These are phyloP conservation scores for Semnornis frantzii DNA, from an alignment of 2,113 vertebrate species.

Conservation along the genomic window DNA sequence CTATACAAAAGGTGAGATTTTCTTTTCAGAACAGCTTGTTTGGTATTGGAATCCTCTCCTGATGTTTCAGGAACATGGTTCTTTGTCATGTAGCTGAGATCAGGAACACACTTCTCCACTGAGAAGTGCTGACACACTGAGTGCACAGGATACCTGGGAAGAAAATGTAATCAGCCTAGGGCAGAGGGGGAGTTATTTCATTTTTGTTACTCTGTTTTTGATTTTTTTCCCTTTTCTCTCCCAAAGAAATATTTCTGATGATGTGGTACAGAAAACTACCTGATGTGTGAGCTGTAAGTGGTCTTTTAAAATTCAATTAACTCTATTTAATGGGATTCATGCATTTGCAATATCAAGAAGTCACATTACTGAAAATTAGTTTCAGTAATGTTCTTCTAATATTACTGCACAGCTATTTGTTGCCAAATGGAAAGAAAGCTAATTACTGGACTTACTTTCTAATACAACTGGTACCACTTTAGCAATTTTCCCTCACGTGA, in stretches of 20 bases:
- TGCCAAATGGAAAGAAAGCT: slow-evolving; percentile 50
- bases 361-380: slow-evolving; percentile 70
- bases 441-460: slow-evolving; percentile 21
- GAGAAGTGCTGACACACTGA: not conserved
- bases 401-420: slow-evolving; percentile 60
- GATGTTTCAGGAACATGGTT: not conserved
- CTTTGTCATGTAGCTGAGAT: not conserved
- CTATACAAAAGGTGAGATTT: not conserved
- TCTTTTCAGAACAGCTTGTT: not conserved
- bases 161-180: not conserved
- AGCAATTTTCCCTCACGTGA: not conserved
- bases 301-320: slow-evolving; percentile 75
- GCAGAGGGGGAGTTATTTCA: not conserved
- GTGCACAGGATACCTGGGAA: not conserved
- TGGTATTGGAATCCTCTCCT: not conserved
- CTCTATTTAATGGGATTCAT: slow-evolving; percentile 69
- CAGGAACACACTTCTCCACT: not conserved
- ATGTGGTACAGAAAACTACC: slow-evolving; percentile 62
- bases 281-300: slow-evolving; percentile 47
- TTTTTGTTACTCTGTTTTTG: not conserved
- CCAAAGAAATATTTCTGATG: slow-evolving; percentile 18
- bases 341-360: slow-evolving; percentile 65
- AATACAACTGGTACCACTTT: not conserved
- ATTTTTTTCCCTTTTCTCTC: not conserved
- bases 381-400: slow-evolving; percentile 62